Conservation (phyloP, 2,113 vertebrate genomes). For the Perca schrenkii region DNA sequence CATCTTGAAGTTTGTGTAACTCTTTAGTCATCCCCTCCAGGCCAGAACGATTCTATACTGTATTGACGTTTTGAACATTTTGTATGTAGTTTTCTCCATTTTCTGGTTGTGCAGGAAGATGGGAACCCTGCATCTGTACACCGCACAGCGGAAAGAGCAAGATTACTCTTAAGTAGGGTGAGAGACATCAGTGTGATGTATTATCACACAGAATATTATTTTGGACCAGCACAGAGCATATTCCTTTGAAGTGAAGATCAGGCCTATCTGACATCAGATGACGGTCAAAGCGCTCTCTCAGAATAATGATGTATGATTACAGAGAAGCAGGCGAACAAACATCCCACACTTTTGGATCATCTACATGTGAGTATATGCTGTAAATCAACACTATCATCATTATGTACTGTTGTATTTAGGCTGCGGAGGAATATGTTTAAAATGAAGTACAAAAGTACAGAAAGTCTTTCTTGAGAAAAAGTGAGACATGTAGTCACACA, state of each 20-base stretch:
- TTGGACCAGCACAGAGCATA: slow-evolving; percentile 34
- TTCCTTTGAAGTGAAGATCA: slow-evolving; percentile 65
- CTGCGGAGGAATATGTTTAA: not conserved
- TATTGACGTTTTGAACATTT: slow-evolving; percentile 7
- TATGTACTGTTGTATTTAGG: not conserved
- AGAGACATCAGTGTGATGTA: slow-evolving; percentile 52
- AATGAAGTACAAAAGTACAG: slow-evolving; percentile 11
- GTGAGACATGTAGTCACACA: not conserved
- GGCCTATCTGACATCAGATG: slow-evolving; percentile 63
- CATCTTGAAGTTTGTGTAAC: not conserved
- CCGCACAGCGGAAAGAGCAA: slow-evolving; percentile 18
- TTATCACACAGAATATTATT: slow-evolving; percentile 54
- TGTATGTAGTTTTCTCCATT: slow-evolving; percentile 24
- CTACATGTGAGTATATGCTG: slow-evolving; percentile 45
- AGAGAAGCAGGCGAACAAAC: slow-evolving; percentile 50
- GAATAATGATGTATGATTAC: slow-evolving; percentile 69
- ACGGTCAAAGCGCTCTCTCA: slow-evolving; percentile 43
- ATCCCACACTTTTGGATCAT: slow-evolving; percentile 49
- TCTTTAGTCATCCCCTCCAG: not conserved
- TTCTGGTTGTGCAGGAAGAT: not conserved
- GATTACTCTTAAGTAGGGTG: slow-evolving; percentile 45
- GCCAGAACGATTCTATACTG: not conserved
- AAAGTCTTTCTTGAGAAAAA: slow-evolving; percentile 8
- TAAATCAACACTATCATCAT: slow-evolving; percentile 38
- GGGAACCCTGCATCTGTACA: slow-evolving; percentile 4